Evolutionary conservation across 2,888 invertebrate genomes (phyloP).

Genomic region (Drosophila ezoana): DNA sequence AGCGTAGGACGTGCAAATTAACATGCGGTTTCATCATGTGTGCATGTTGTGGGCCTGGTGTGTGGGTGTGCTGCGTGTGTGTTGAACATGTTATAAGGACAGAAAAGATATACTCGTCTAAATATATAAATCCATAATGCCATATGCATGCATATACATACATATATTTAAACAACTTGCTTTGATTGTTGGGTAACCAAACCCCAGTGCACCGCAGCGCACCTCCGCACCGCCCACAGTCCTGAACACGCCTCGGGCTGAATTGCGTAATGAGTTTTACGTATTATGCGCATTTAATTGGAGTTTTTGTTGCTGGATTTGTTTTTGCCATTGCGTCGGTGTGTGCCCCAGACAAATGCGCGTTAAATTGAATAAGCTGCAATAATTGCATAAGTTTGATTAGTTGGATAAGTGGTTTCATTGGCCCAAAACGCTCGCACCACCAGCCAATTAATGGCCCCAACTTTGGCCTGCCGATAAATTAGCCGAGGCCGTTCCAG

Average conservation of each 20-base stretch:
- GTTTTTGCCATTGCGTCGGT: conserved; percentile 10
- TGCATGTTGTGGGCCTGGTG: not conserved
- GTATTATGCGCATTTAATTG: conserved; percentile 63
- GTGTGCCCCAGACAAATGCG: conserved; percentile 38
- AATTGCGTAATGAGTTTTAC: conserved; percentile 42
- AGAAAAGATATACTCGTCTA: not conserved
- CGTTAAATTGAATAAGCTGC: conserved; percentile 67
- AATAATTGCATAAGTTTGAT: conserved; percentile 76
- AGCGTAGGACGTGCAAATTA: conserved; percentile 20
- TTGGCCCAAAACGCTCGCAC: conserved; percentile 33
- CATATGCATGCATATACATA: not conserved
- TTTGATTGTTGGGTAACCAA: conserved; percentile 12
- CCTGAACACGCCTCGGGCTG: conserved; percentile 10
- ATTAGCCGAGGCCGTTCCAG: not conserved
- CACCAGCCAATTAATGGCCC: conserved; percentile 9
- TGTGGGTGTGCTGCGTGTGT: conserved; percentile 13
- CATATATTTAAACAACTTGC: conserved; percentile 6
- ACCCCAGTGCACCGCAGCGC: not conserved
- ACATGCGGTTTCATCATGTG: not conserved
- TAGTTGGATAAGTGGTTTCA: conserved; percentile 62
- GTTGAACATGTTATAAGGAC: conserved; percentile 1
- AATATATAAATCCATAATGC: conserved; percentile 5
- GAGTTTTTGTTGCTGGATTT: conserved; percentile 52
- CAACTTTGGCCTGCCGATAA: not conserved
- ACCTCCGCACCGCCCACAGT: not conserved